A percentile compares a stretch with the other conserved stretches of the same genome.
Evolutionary conservation across 2,113 vertebrate species (phyloP).

Genomic region (Grallaria varia): DNA sequence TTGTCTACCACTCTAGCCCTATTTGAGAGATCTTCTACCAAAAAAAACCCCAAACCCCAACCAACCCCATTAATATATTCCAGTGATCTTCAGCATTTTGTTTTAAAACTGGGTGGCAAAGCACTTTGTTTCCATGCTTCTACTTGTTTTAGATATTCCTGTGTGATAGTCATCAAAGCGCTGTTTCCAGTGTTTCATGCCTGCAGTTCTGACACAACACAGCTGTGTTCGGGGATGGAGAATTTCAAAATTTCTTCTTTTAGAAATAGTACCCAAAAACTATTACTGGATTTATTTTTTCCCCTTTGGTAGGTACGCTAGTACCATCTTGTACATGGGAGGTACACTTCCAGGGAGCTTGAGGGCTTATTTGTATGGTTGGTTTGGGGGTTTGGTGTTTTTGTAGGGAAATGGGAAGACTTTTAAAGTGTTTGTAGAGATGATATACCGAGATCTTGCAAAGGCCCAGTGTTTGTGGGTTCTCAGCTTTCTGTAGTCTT

Average conservation of each 20-base stretch:
- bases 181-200: slow-evolving; percentile 5
- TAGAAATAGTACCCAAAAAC: slow-evolving; percentile 28
- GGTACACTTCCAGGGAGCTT: not conserved
- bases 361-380: not conserved
- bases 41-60: not conserved
- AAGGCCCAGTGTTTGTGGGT: not conserved
- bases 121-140: slow-evolving; percentile 40
- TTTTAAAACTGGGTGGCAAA: slow-evolving; percentile 58
- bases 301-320: not conserved
- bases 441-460: not conserved
- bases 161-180: slow-evolving; percentile 61
- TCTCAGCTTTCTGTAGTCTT: not conserved
- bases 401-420: not conserved
- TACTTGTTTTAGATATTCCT: slow-evolving; percentile 58
- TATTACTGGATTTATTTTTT: not conserved
- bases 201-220: slow-evolving; percentile 55
- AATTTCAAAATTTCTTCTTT: not conserved
- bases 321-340: slow-evolving; percentile 1
- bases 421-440: not conserved
- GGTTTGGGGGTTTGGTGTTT: not conserved
- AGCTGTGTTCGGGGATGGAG: slow-evolving; percentile 14
- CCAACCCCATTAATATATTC: not conserved
- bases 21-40: not conserved
- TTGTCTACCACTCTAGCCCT: not conserved
- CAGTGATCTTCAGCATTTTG: not conserved